Evolutionary conservation across 2,888 invertebrate genomes (phyloP).

Genomic region (Pilophorus perplexus): DNA sequence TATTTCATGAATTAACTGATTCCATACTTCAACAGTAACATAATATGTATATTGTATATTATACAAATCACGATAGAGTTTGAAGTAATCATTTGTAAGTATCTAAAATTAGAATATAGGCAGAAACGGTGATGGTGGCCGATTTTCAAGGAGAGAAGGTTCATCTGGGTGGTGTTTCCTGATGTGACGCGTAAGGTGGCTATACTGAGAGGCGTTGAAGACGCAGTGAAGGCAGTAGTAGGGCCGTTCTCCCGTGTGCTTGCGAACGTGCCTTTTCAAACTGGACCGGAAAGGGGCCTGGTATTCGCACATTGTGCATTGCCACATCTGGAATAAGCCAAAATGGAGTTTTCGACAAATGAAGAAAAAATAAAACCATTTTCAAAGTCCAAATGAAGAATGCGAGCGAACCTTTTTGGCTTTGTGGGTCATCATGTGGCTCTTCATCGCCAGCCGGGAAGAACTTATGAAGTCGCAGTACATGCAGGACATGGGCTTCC

Average conservation of each 20-base stretch:
- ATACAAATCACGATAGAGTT: too few species aligned
- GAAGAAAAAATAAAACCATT: neutral
- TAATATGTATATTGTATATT: too few species aligned
- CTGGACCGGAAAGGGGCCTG: slow-evolving; percentile 15
- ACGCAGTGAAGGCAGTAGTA: slow-evolving; percentile 27
- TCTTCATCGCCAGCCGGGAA: slow-evolving; percentile 7
- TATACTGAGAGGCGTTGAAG: slow-evolving; percentile 33
- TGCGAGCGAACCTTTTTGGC: neutral
- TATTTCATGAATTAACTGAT: too few species aligned
- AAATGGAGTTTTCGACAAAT: too few species aligned
- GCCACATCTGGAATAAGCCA: too few species aligned
- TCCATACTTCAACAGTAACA: too few species aligned
- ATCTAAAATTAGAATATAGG: too few species aligned
- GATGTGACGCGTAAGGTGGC: slow-evolving; percentile 28
- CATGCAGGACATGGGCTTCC: slow-evolving; percentile 11
- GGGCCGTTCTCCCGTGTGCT: slow-evolving; percentile 29
- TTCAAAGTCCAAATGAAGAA: too few species aligned
- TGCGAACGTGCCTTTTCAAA: slow-evolving; percentile 17
- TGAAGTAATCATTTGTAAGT: too few species aligned
- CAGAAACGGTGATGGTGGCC: slow-evolving; percentile 3
- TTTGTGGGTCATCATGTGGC: neutral
- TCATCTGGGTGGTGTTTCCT: slow-evolving; percentile 20
- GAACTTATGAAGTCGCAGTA: slow-evolving; percentile 34
- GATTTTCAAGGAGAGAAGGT: neutral
- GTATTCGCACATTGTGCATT: slow-evolving; percentile 20